Evolutionary conservation across 1,140 invertebrate genomes (phyloP).

Genomic region (Bombyx mandarina): DNA sequence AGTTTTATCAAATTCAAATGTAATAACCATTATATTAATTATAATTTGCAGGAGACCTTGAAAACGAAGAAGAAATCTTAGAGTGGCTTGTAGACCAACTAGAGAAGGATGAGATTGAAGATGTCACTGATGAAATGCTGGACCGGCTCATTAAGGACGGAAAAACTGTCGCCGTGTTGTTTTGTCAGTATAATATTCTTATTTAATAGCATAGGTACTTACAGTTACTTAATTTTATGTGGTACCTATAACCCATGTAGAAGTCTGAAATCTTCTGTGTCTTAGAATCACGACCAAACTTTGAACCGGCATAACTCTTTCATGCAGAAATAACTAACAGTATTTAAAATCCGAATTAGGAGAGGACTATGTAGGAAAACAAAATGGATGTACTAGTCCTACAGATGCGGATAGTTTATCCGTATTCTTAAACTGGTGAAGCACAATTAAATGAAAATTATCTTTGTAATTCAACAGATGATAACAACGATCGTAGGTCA

Average conservation of each 20-base stretch:
- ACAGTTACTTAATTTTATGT: not conserved
- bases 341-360: too few relatives aligned
- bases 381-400: too few relatives aligned
- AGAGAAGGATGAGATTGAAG: constrained; percentile 94
- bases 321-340: too few relatives aligned
- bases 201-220: not conserved
- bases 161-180: constrained; percentile 90
- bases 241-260: not conserved
- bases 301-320: too few relatives aligned
- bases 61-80: constrained; percentile 92
- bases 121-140: constrained; percentile 94
- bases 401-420: too few relatives aligned
- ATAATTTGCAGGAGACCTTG: constrained; percentile 79
- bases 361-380: too few relatives aligned
- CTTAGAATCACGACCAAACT: too few relatives aligned
- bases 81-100: constrained; percentile 90
- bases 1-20: not conserved
- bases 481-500: constrained; percentile 91
- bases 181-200: constrained; percentile 79
- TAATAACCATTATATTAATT: too few relatives aligned
- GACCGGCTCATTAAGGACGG: constrained; percentile 90
- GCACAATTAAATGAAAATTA: too few relatives aligned
- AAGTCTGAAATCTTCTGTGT: too few relatives aligned
- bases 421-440: too few relatives aligned
- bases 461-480: constrained; percentile 73